Base-by-base conservation (phyloP, 2,113 vertebrate genomes). In the Pollachius pollachius region DNA sequence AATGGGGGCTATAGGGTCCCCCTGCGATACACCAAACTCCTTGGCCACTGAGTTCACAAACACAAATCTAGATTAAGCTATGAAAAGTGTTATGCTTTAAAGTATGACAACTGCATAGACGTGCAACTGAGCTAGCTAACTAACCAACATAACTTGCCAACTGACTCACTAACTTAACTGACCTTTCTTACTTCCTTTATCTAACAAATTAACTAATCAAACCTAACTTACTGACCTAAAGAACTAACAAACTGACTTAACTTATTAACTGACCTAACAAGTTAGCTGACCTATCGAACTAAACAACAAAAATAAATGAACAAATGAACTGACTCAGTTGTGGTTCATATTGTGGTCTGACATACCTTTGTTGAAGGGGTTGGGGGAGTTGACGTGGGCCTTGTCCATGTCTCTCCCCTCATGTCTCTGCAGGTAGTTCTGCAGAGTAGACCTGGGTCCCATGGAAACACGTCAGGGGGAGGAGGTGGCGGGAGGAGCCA, bases 341-440 rank as follows among this genome's bases (percentile, higher is more conserved):
- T 58, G 2, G 19, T 60, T 19, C 1, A 12, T 8, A 3, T 7
- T 21, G 11, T 19, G n/a, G n/a, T 25, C 19, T 15, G 15, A 19
- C 88, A 83, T 65, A 97, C 97, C 94, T 95, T 88, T 95, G 15
- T 91, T 85, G 78, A 97, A 98, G 0, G 95, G 94, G 74, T 97
- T 90, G 5, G 79, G 17, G 12, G 15, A 65, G 6, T 34, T 17
- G 84, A 70, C 3, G 37, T 9, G 4, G 64, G 72, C 79, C n/a
- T 70, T 68, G 16, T 70, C 88, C 59, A 48, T 64, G 34, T 88
- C 83, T 1, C 84, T 85, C n/a, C 82, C 91, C 79, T 93, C 92
- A 5, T 97, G 94, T 77, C 92, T 94, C 82, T 93, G 94, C 37
- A 98, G 87, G 77, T 97, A 98, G 72, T 92, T 94, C 70, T 97